Percentiles rank a stretch among this genome's conserved stretches.
Evolutionary conservation across 2,113 vertebrate species (phyloP).

Genomic region (Mystacornis crossleyi): DNA sequence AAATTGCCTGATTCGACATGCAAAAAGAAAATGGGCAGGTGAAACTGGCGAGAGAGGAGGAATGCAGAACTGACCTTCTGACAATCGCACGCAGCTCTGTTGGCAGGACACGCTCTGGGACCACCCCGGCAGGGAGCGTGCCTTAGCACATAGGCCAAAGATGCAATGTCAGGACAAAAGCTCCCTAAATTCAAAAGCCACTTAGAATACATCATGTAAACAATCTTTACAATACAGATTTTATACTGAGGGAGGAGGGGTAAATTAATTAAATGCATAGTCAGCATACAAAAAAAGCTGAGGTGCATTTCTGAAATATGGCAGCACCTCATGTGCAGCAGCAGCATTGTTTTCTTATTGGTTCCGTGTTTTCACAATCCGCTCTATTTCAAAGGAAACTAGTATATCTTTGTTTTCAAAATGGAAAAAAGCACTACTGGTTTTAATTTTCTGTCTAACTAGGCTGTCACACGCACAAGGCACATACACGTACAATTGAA

Average conservation of each 20-base stretch:
- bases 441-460: slow-evolving; percentile 49
- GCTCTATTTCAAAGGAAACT: background rate
- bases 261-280: background rate
- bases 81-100: background rate
- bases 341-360: background rate
- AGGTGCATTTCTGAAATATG: background rate
- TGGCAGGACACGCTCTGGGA: background rate
- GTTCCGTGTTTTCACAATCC: background rate
- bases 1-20: background rate
- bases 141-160: background rate
- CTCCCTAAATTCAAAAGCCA: background rate
- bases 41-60: background rate
- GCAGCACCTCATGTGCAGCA: background rate
- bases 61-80: background rate
- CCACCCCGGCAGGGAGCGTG: fast-evolving
- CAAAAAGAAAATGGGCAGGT: background rate
- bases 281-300: background rate
- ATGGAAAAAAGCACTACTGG: slow-evolving; percentile 31
- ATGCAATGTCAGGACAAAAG: background rate
- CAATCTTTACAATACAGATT: background rate
- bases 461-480: background rate
- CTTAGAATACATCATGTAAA: background rate
- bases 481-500: background rate
- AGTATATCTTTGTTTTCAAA: slow-evolving; percentile 13
- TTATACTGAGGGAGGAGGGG: background rate